Base-by-base conservation (phyloP, 2,113 vertebrate species). In the Campylorhamphus procurvoides region DNA sequence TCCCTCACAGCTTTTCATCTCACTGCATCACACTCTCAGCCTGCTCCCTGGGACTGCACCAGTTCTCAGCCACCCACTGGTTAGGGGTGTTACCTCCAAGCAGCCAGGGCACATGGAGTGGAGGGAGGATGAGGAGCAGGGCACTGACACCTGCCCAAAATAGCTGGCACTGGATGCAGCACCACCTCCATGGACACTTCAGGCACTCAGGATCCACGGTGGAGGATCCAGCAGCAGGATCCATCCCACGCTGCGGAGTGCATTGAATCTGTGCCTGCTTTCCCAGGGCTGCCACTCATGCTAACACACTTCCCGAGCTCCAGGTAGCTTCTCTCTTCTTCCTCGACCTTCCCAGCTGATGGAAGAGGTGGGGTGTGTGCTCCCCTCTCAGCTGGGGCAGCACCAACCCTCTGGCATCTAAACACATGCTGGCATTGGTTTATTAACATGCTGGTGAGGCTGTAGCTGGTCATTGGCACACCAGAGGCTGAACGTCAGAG, bases 221-320 rank as follows among this genome's bases (percentile, higher is more conserved):
- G 39, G 25, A 40, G 86, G 67, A 78, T 56, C 94, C 86, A 90
- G 73, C 95, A 96, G 95, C 75, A 71, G 90, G 83, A 94, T 93
- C 80, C 85, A 89, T 78, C 90, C 92, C 85, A 86, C 35, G 25
- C 83, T 53, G 83, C 90, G 1, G 11, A 92, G 44, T 2, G 19
- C 85, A 52, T 69, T 71, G 67, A 75, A 89, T 86, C 89, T 25
- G 66, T 63, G 63, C 81, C 72, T 77, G 77, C 86, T 91, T 84
- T 55, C 79, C 47, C 63, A 62, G 84, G 82, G 71, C 86, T 77
- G 83, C 27, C 2, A 18, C 76, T 91, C 73, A 49, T 17, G 53
- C 71, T 52, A 52, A 78, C 84, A 81, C 25, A n/a, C 44, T 66
- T 68, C 84, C 53, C 18, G 91, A 60, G 84, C 66, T 83, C 72